Conservation (phyloP, 2,113 vertebrate genomes). For the Pterocles orientalis region DNA sequence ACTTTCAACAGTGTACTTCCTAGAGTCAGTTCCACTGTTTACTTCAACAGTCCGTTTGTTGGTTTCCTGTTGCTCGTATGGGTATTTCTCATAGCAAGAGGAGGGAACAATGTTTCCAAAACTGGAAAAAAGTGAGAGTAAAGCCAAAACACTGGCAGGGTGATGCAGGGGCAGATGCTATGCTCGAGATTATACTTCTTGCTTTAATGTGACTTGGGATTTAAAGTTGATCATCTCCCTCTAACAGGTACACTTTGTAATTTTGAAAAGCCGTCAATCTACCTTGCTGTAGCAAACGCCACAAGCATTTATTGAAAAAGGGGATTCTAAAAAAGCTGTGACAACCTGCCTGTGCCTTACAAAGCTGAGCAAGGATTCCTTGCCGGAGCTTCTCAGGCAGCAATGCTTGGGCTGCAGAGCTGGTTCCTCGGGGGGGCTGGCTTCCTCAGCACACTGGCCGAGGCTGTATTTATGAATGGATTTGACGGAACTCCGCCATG, state of each 20-base stretch:
- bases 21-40: conserved; percentile 31
- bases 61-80: conserved; percentile 18
- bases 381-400: not conserved
- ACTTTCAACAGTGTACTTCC: not conserved
- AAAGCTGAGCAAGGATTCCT: not conserved
- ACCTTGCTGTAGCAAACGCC: not conserved
- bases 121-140: not conserved
- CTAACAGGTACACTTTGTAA: not conserved
- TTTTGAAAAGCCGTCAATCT: not conserved
- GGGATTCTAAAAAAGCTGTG: not conserved
- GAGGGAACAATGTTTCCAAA: conserved; percentile 10
- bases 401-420: conserved; percentile 20
- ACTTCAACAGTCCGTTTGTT: not conserved
- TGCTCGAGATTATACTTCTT: not conserved
- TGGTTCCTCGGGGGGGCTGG: conserved; percentile 11
- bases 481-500: conserved; percentile 72
- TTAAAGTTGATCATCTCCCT: not conserved
- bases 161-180: not conserved
- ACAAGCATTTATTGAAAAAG: accelerated
- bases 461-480: conserved; percentile 63
- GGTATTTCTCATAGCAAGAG: conserved; percentile 12
- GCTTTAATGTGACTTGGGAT: not conserved
- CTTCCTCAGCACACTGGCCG: conserved; percentile 64
- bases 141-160: not conserved
- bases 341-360: accelerated